These are phyloP conservation scores for Ciconia maguari DNA, from an alignment of 2,113 vertebrate species.

Conservation along the genomic window DNA sequence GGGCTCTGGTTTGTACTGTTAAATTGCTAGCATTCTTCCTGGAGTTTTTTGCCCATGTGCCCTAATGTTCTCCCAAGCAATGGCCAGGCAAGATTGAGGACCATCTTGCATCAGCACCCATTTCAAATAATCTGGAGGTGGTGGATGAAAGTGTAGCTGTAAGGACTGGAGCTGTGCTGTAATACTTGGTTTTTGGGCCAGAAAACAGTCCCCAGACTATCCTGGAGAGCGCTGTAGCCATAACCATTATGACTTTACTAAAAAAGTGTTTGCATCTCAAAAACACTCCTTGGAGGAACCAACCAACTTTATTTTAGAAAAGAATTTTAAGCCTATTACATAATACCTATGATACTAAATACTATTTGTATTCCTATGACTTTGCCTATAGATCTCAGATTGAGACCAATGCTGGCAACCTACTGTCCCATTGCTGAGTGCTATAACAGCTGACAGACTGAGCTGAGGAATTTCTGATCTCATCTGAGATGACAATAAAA, in stretches of 20 bases:
- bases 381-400: not conserved
- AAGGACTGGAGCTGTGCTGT: not conserved
- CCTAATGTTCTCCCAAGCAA: not conserved
- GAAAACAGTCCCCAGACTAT: not conserved
- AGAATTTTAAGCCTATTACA: not conserved
- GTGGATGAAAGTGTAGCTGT: not conserved
- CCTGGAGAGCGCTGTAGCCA: not conserved
- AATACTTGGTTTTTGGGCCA: not conserved
- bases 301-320: not conserved
- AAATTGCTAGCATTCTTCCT: not conserved
- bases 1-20: not conserved
- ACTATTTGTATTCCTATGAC: not conserved
- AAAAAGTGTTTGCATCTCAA: not conserved
- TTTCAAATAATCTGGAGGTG: not conserved
- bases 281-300: not conserved
- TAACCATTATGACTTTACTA: not conserved
- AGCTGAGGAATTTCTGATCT: constrained; percentile 5
- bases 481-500: not conserved
- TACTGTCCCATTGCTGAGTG: not conserved
- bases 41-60: not conserved
- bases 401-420: not conserved
- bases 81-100: not conserved
- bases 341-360: not conserved
- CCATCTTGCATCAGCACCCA: not conserved
- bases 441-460: not conserved